Evolutionary conservation across 2,888 invertebrate species (phyloP).

Genomic region (Polydrusus tereticollis): DNA sequence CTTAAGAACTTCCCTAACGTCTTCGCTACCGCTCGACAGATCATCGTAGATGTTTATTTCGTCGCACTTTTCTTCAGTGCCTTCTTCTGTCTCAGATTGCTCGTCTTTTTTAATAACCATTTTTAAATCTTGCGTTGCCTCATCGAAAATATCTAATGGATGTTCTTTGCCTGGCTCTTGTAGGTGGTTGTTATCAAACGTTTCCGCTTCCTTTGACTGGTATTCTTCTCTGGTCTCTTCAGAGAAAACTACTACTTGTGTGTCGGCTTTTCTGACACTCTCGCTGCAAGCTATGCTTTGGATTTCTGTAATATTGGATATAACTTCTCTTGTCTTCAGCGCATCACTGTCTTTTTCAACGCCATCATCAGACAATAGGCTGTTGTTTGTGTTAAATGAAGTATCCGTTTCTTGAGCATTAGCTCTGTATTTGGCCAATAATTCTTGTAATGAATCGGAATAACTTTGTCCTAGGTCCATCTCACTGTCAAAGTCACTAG

Average conservation of each 20-base stretch:
- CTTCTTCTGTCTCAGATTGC: neutral
- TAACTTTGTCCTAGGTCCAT: slow-evolving; percentile 4
- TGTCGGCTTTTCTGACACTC: neutral
- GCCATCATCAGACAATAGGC: neutral
- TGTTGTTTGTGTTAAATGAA: slow-evolving; percentile 12
- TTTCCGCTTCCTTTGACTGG: slow-evolving; percentile 7
- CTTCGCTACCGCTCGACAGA: slow-evolving; percentile 52
- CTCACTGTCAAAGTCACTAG: slow-evolving; percentile 22
- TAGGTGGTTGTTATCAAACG: neutral
- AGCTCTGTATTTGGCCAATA: slow-evolving; percentile 7
- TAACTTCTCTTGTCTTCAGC: neutral
- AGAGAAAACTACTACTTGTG: slow-evolving; percentile 3
- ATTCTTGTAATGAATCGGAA: slow-evolving; percentile 10
- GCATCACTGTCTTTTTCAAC: neutral
- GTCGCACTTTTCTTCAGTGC: neutral
- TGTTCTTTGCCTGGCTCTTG: neutral
- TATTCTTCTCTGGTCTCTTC: slow-evolving; percentile 24
- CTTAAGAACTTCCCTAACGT: slow-evolving; percentile 35
- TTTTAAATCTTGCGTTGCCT: neutral
- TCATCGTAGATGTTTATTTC: slow-evolving; percentile 51
- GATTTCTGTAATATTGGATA: slow-evolving; percentile 18
- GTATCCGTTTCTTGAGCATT: neutral
- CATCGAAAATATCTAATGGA: neutral
- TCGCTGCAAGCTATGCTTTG: slow-evolving; percentile 9
- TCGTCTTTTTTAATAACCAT: neutral